phyloP scores from a whole-genome alignment of 1,140 invertebrate genomes.

The Brachionus asplanchnoidis region DNA sequence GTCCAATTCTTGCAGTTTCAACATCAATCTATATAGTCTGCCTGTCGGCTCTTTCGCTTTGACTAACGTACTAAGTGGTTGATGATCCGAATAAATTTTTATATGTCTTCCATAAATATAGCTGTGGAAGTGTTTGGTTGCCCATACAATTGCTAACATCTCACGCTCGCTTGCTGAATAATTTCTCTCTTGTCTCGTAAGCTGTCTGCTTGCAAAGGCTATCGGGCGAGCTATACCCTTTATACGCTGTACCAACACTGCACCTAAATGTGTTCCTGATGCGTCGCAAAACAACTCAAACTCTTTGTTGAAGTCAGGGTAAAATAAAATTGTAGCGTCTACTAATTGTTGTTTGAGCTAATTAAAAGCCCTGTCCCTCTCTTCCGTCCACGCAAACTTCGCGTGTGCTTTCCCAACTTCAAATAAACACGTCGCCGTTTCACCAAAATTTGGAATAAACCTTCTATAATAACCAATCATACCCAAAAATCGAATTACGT shows the following conservation, averaged over 20 bases:
- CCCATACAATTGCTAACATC: conserved; percentile 53
- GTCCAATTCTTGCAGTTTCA: conserved; percentile 1
- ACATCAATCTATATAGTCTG: not conserved
- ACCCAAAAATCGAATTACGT: conserved; percentile 47
- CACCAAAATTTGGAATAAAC: conserved; percentile 38
- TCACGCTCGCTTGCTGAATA: conserved; percentile 57
- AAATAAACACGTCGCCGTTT: not conserved
- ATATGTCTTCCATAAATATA: conserved; percentile 46
- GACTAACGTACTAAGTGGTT: conserved; percentile 10
- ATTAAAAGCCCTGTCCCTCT: not conserved
- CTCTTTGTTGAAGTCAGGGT: not conserved
- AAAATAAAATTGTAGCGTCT: not conserved
- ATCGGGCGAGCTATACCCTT: conserved; percentile 41
- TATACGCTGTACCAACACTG: conserved; percentile 45
- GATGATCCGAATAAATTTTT: conserved; percentile 35
- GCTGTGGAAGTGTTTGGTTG: conserved; percentile 54
- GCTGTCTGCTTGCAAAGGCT: conserved; percentile 36
- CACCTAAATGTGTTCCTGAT: conserved; percentile 44
- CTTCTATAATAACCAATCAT: conserved; percentile 42
- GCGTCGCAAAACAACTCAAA: conserved; percentile 44
- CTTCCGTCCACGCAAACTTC: not conserved
- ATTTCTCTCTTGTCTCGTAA: conserved; percentile 45
- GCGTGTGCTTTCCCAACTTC: not conserved
- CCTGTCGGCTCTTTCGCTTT: not conserved
- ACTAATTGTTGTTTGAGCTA: conserved; percentile 4